Evolutionary conservation across 2,888 invertebrate species (phyloP), one percentile per base, ranked within the genome.

Genomic region (Vannuccia rotundouncinata): DNA sequence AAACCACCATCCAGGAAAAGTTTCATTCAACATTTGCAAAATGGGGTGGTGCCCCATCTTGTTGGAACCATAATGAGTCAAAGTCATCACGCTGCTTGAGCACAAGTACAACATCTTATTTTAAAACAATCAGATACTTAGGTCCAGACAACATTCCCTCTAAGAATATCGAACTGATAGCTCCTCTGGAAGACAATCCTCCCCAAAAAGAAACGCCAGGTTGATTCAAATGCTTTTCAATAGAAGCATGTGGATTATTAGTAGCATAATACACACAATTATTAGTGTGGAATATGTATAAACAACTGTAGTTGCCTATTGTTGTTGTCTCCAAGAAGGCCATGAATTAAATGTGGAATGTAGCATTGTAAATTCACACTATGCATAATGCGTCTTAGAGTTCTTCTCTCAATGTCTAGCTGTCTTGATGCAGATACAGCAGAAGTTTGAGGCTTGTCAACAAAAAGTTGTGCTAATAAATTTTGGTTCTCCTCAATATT

Each of bases 361-460:
- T 73, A 73, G 74, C 22, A n/a, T 22, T 73, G 5, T 28, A 73
- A 28, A 5, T 22, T 22, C 5, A 73, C n/a, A 22, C 74, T 73
- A 22, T 28, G 27, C 74, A 73, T 73, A 28, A 73, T 73, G 74
- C 74, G 74, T 22, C 74, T 5, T 73, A 73, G 22, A 73, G 10
- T 73, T 73, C 29, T 73, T 73, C 74, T 22, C 5, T 73, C 74
- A 13, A 73, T 10, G 10, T 73, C 74, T 22, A 73, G 74, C n/a
- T 73, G 22, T 73, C 22, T 5, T 73, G 74, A 73, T 73, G 74
- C 74, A 73, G 74, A 73, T 73, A 73, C 74, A 13, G 74, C 74
- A 73, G 74, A 73, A 73, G 74, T 73, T 73, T 73, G 74, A 28
- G 74, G 74, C 5, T 73, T 73, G 5, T 73, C 74, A 5, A 73